Base-by-base conservation (phyloP, 2,888 invertebrate species). In the Hyalella azteca region DNA sequence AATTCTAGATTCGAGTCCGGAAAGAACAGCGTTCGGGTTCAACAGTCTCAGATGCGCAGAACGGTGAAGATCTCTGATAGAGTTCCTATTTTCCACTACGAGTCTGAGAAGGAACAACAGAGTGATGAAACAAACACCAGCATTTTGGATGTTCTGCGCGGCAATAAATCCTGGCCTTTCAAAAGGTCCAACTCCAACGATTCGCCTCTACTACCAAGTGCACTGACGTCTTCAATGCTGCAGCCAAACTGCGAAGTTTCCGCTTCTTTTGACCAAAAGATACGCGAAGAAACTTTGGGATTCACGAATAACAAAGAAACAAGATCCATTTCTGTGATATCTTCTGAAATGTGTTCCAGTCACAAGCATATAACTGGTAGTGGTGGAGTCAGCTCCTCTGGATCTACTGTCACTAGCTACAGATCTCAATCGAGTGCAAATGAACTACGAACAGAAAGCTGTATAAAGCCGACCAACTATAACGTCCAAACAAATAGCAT, bases 61-160 rank as follows among this genome's bases (percentile, higher is more conserved):
- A 66, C 66, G 9, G 36, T 66, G 32, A 66, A 66, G 36, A 66
- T 66, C 32, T 32, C 66, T 36, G 66, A 66, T 22, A 11, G 66
- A n/a, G 66, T 66, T 3, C 66, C 66, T 36, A 66, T 66, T 36
- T 66, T 66, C 39, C 66, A 66, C n/a, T 66, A 66, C 36, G 66
- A 66, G 36, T 32, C 66, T 66, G 66, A 66, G 36, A 32, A 36
- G n/a, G 66, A 66, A 36, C n/a, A 66, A 13, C 36, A 66, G 7
- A n/a, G 36, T 66, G 66, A 66, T 11, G 15, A 9, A 15, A 9
- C 45, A 11, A 1, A 32, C 7, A 32, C 36, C 3, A 66, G 36
- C 36, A 66, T 66, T 22, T 36, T 66, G 9, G 66, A 66, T 15
- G 7, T 66, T 22, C 22, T 66, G 66, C 7, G 19, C 13, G 3